Evolutionary conservation across 1,140 invertebrate species (phyloP).

Genomic region (Octopus sinensis): DNA sequence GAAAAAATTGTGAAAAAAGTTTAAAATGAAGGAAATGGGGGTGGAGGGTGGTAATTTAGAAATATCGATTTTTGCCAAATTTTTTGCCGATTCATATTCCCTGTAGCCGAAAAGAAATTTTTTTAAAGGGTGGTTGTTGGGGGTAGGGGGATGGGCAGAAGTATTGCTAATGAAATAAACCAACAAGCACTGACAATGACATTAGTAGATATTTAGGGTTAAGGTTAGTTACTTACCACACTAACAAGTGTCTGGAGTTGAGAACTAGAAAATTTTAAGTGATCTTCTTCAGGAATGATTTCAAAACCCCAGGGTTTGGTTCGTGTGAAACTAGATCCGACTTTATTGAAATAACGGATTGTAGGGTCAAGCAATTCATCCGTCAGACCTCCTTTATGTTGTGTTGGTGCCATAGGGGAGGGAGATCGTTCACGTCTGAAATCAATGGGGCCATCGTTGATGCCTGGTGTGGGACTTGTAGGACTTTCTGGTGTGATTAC

Average conservation of each 20-base stretch:
- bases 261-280: slow-evolving; percentile 53
- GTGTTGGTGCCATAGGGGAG: slow-evolving; percentile 57
- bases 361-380: slow-evolving; percentile 65
- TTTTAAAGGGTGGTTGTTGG: too few species aligned
- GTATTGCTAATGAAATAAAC: too few species aligned
- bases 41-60: too few species aligned
- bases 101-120: too few species aligned
- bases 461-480: slow-evolving; percentile 16
- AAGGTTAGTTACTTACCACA: slow-evolving; percentile 41
- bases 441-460: slow-evolving; percentile 21
- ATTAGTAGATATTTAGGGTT: too few species aligned
- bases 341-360: slow-evolving; percentile 85
- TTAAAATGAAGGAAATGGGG: too few species aligned
- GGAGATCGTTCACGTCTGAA: slow-evolving; percentile 49
- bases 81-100: too few species aligned
- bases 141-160: too few species aligned
- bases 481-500: slow-evolving; percentile 57
- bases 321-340: slow-evolving; percentile 79
- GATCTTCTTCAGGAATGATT: slow-evolving; percentile 49
- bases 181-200: too few species aligned
- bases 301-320: slow-evolving; percentile 50
- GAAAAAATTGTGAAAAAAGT: too few species aligned
- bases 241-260: slow-evolving; percentile 53
- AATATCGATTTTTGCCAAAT: too few species aligned
- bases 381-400: slow-evolving; percentile 12